Conservation (phyloP, 2,888 invertebrate species). For the Sinopyrophorus schimmeli region DNA sequence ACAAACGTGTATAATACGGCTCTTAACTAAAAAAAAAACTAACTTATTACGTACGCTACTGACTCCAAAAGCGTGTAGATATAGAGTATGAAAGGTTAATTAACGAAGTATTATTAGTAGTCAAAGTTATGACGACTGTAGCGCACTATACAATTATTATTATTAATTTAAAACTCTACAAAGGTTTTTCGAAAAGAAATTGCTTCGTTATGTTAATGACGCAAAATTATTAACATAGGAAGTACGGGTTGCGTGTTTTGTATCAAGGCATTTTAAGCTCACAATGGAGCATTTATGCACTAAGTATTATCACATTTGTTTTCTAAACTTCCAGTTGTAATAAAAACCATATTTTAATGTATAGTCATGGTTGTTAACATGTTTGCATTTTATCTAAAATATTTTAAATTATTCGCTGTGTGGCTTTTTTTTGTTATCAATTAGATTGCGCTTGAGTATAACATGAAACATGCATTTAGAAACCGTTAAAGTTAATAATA, state of each 20-base stretch:
- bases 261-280: constrained; percentile 28
- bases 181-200: constrained; percentile 21
- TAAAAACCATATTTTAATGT: too few relatives aligned
- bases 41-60: neutral
- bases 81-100: constrained; percentile 5
- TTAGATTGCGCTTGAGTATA: too few relatives aligned
- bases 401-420: too few relatives aligned
- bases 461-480: too few relatives aligned
- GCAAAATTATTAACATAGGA: constrained; percentile 27
- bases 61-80: neutral
- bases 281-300: constrained; percentile 29
- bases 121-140: constrained; percentile 1
- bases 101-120: constrained; percentile 18
- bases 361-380: too few relatives aligned
- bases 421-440: too few relatives aligned
- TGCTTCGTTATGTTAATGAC: constrained; percentile 26
- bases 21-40: too few relatives aligned
- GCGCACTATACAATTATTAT: too few relatives aligned
- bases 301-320: constrained; percentile 28
- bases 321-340: constrained; percentile 10
- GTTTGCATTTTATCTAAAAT: too few relatives aligned
- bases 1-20: constrained; percentile 20
- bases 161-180: constrained; percentile 19
- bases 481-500: too few relatives aligned
- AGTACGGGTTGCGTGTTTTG: constrained; percentile 28